A percentile compares a stretch with the other conserved stretches of the same genome.
Conservation (phyloP, 2,113 vertebrate species). For the Motacilla tschutschensis region DNA sequence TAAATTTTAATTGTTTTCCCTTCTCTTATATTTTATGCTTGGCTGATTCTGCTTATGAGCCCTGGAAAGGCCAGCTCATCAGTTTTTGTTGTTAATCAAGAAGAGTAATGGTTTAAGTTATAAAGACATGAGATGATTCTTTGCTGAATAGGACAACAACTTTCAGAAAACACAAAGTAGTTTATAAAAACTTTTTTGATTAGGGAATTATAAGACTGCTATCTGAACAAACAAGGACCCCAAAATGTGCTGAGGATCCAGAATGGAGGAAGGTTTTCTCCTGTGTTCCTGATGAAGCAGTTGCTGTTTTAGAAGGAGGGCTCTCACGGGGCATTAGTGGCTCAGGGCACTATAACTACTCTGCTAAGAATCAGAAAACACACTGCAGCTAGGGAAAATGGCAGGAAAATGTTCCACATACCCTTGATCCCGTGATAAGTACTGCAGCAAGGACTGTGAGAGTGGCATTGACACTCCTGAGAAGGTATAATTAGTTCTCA, state of each 20-base stretch:
- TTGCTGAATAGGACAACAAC: constrained; percentile 73
- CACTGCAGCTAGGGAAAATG: not conserved
- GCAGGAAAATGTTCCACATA: not conserved
- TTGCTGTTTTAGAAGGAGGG: not conserved
- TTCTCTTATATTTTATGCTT: constrained; percentile 81
- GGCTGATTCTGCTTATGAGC: constrained; percentile 65
- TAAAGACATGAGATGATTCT: constrained; percentile 60
- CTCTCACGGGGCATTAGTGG: not conserved
- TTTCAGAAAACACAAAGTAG: constrained; percentile 63
- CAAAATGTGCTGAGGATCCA: not conserved
- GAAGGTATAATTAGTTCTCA: rapidly evolving
- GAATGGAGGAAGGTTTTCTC: not conserved
- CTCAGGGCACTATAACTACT: rapidly evolving
- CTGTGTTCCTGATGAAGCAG: rapidly evolving
- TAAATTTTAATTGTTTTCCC: constrained; percentile 77
- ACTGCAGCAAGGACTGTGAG: rapidly evolving
- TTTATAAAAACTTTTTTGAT: not conserved
- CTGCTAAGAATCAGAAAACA: not conserved
- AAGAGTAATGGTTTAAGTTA: constrained; percentile 73
- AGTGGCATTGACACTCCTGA: rapidly evolving
- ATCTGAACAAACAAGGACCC: constrained; percentile 38
- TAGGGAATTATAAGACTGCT: constrained; percentile 28
- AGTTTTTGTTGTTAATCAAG: constrained; percentile 79
- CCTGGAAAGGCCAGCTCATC: constrained; percentile 76
- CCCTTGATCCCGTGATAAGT: not conserved